Evolutionary conservation across 2,113 vertebrate species (phyloP), one percentile per base, ranked within the genome.

Genomic region (Scolopax mira): DNA sequence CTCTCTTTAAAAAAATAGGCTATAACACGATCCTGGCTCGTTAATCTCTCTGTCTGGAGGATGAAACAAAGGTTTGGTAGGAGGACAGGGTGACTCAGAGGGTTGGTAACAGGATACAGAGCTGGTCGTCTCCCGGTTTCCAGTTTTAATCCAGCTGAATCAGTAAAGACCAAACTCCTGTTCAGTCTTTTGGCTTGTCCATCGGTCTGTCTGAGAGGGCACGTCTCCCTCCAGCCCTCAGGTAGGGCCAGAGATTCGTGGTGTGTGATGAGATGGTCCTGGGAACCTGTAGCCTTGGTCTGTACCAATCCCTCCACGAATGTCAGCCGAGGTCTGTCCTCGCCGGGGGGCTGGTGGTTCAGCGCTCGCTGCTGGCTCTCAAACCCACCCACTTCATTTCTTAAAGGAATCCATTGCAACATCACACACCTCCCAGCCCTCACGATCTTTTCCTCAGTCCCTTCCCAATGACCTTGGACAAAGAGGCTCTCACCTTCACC

Each of bases 91-190:
- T 97, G 94, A 97, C 86, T 96, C 93, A 93, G 83, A 71, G 72
- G 57, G 66, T 30, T 93, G 88, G 83, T 93, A 93, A 49, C 52
- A 95, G 90, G 93, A 88, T 93, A 33, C 65, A 37, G 92, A 72
- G 80, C 73, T 93, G 52, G 67, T 93, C 3, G 0, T 64, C 95
- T 94, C 93, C 88, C 64, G 35, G 42, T 86, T 93, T 80, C 72
- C 77, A 81, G 85, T 81, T 89, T 86, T 57, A 92, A 94, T 87
- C 66, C 73, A 52, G 74, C 80, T 96, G 96, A 96, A 92, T 93
- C 90, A 94, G 95, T 55, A 27, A 57, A 57, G 75, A 21, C 71
- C 2, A 0, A 70, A 31, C 1, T 13, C 55, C 69, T 44, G 58
- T 30, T 67, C 52, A 39, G 31, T 80, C 80, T 31, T 21, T 69